Percentiles rank a stretch among this genome's conserved stretches.
These are phyloP conservation scores for Sarcophaga bullata DNA, from an alignment of 1,140 invertebrate species.

Conservation along the genomic window DNA sequence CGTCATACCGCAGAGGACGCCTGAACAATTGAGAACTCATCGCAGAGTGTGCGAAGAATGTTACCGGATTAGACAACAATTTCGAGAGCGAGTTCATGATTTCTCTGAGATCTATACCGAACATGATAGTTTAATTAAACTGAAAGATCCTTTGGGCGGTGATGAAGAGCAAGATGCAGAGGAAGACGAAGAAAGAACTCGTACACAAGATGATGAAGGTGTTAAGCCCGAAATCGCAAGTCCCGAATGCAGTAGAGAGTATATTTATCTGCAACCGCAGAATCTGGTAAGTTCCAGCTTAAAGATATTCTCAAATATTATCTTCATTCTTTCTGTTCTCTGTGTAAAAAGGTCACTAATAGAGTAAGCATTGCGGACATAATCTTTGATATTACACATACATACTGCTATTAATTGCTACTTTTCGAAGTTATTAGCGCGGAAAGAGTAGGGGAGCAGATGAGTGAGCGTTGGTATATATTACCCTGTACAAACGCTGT, in stretches of 20 bases:
- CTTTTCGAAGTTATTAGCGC: too few relatives aligned
- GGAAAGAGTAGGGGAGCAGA: too few relatives aligned
- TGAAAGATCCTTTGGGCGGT: constrained; percentile 54
- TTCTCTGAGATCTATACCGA: constrained; percentile 44
- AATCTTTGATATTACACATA: too few relatives aligned
- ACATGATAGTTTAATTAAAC: constrained; percentile 50
- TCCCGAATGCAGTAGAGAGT: constrained; percentile 55
- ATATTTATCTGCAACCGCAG: constrained; percentile 56
- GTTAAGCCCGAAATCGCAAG: constrained; percentile 54
- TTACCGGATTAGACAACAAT: constrained; percentile 46
- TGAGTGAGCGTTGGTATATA: too few relatives aligned
- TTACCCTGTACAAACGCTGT: too few relatives aligned
- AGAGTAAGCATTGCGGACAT: too few relatives aligned
- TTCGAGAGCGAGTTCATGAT: constrained; percentile 54
- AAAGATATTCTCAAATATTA: constrained; percentile 21
- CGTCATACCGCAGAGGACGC: constrained; percentile 54
- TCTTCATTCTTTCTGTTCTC: background rate
- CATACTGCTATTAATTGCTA: too few relatives aligned
- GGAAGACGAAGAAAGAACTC: constrained; percentile 22
- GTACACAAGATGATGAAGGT: constrained; percentile 50
- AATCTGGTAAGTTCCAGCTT: constrained; percentile 54
- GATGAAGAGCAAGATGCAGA: constrained; percentile 46
- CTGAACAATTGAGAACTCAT: constrained; percentile 51
- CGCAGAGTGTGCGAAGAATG: constrained; percentile 56
- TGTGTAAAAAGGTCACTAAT: too few relatives aligned